A percentile compares a stretch with the other conserved stretches of the same genome.
Conservation (phyloP, 2,113 vertebrate genomes). For the Picathartes gymnocephalus region DNA sequence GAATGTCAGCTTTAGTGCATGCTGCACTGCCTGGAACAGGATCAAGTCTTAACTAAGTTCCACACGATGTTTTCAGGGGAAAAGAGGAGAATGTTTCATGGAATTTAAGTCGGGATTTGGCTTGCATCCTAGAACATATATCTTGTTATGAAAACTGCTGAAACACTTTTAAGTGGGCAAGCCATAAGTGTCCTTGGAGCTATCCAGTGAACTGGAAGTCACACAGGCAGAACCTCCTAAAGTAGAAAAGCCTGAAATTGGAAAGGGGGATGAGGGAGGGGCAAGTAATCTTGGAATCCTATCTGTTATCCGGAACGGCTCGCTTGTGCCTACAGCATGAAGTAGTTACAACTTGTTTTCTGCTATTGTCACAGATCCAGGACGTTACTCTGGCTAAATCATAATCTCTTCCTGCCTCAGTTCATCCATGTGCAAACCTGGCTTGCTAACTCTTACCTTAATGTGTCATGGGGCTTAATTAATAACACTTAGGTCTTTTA, state of each 20-base stretch:
- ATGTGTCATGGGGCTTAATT: conserved; percentile 55
- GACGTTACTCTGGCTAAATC: conserved; percentile 19
- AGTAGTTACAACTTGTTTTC: conserved; percentile 56
- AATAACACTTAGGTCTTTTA: conserved; percentile 54
- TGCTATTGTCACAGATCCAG: conserved; percentile 49
- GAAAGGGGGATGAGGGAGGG: neutral
- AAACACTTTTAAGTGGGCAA: conserved; percentile 48
- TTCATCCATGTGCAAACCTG: conserved; percentile 52
- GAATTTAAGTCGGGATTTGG: conserved; percentile 50
- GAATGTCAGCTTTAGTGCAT: conserved; percentile 27
- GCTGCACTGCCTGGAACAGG: neutral
- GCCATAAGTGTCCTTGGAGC: conserved; percentile 47
- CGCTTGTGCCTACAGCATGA: conserved; percentile 27
- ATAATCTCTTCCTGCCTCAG: conserved; percentile 51
- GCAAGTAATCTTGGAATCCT: conserved; percentile 14
- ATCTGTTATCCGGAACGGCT: neutral
- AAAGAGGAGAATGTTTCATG: conserved; percentile 49
- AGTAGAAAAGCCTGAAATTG: neutral
- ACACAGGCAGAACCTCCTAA: neutral
- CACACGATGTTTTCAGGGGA: conserved; percentile 47
- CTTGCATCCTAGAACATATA: conserved; percentile 52
- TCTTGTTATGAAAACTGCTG: conserved; percentile 48
- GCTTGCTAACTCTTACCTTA: conserved; percentile 40
- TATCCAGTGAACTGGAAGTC: conserved; percentile 6
- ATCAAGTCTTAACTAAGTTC: conserved; percentile 50